phyloP scores from a whole-genome alignment of 2,888 invertebrate species.

The Acanthosoma haemorrhoidale region DNA sequence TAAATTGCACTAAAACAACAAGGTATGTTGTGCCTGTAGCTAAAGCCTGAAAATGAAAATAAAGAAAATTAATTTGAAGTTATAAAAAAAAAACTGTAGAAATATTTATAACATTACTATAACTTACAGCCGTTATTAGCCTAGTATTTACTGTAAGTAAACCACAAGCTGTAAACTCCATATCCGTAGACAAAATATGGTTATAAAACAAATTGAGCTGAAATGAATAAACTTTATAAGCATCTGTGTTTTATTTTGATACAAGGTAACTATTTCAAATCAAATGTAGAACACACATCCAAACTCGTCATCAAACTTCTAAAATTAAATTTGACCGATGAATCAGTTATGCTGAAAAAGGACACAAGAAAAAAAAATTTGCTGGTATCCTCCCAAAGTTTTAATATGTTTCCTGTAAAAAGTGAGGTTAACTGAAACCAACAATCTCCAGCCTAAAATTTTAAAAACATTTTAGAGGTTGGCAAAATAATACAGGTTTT shows the following conservation, averaged over 20 bases:
- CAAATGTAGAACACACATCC: too few species aligned
- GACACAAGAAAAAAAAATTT: too few species aligned
- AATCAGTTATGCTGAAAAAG: too few species aligned
- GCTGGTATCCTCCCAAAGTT: too few species aligned
- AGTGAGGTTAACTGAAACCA: too few species aligned
- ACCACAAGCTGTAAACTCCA: constrained; percentile 44
- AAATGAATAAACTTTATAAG: constrained; percentile 33
- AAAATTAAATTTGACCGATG: too few species aligned
- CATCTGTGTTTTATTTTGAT: not conserved
- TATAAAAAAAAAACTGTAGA: not conserved
- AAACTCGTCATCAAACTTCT: too few species aligned
- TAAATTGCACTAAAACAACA: constrained; percentile 34
- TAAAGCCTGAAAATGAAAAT: constrained; percentile 31
- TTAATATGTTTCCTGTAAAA: too few species aligned
- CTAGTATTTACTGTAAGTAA: constrained; percentile 44
- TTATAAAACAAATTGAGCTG: constrained; percentile 44
- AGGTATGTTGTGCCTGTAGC: constrained; percentile 34
- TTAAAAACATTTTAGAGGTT: too few species aligned
- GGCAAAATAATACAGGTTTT: too few species aligned
- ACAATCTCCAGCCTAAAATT: too few species aligned
- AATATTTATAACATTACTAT: not conserved
- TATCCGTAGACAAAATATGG: constrained; percentile 42
- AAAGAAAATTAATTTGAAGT: not conserved
- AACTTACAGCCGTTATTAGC: constrained; percentile 44
- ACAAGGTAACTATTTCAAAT: not conserved